Conservation (phyloP, 2,797 vertebrate species). For the Alosa sapidissima region DNA sequence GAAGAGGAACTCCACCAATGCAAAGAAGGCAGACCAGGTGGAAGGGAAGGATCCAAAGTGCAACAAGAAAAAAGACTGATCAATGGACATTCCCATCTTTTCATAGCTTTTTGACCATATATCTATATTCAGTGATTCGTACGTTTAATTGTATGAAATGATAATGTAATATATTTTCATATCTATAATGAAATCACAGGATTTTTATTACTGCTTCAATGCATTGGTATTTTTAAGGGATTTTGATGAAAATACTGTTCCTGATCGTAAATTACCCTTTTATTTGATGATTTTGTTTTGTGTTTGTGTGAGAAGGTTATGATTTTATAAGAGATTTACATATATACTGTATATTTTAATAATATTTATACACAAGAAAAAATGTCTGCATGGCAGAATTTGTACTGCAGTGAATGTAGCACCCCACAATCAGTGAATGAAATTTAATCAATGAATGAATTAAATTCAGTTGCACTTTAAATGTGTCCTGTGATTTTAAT, state of each 20-base stretch:
- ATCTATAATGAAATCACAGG: slow-evolving; percentile 53
- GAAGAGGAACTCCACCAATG: background rate
- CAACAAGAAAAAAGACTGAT: background rate
- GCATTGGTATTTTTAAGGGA: slow-evolving; percentile 42
- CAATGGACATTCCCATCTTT: background rate
- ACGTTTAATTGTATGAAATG: background rate
- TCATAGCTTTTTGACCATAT: background rate
- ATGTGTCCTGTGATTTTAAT: background rate
- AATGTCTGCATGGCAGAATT: slow-evolving; percentile 53
- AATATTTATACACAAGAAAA: slow-evolving; percentile 62
- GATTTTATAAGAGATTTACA: slow-evolving; percentile 54
- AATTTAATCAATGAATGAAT: slow-evolving; percentile 56
- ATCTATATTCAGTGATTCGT: background rate
- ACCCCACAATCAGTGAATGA: slow-evolving; percentile 38
- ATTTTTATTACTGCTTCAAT: slow-evolving; percentile 34
- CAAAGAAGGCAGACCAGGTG: background rate
- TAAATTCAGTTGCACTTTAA: slow-evolving; percentile 32
- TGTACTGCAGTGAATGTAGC: slow-evolving; percentile 18
- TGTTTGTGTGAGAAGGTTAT: slow-evolving; percentile 49
- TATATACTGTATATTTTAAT: slow-evolving; percentile 60
- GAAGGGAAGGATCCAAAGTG: background rate
- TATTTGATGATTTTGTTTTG: slow-evolving; percentile 45
- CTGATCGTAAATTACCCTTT: slow-evolving; percentile 56
- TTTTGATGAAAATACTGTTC: slow-evolving; percentile 61
- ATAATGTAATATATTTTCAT: slow-evolving; percentile 45